phyloP scores from a whole-genome alignment of 2,888 invertebrate species.

The Tridacna crocea region DNA sequence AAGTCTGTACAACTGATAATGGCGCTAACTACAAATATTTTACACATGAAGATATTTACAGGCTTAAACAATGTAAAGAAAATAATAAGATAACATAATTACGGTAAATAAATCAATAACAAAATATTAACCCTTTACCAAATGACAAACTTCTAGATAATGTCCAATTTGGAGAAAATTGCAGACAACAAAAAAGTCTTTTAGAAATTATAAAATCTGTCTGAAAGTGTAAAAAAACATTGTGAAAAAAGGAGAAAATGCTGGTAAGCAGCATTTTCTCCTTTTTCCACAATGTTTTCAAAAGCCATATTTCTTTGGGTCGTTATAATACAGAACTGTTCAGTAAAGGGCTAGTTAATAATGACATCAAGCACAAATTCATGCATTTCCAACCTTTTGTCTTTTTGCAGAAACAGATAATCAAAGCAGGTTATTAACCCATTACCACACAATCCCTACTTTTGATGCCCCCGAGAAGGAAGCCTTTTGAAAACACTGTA shows the following conservation, averaged over 20 bases:
- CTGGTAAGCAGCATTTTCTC: background rate
- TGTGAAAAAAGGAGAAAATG: background rate
- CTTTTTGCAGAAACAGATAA: too few relatives aligned
- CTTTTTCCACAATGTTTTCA: slow-evolving; percentile 1
- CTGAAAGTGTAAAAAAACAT: background rate
- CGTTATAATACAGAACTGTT: too few relatives aligned
- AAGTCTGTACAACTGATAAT: slow-evolving; percentile 22
- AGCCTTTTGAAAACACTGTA: background rate
- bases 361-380: too few relatives aligned
- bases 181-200: background rate
- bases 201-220: background rate
- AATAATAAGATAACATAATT: background rate
- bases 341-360: too few relatives aligned
- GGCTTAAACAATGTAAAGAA: slow-evolving; percentile 18
- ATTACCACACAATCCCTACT: too few relatives aligned
- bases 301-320: too few relatives aligned
- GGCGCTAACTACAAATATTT: background rate
- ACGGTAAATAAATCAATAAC: background rate
- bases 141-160: background rate
- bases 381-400: too few relatives aligned
- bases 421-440: too few relatives aligned
- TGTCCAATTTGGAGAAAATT: background rate
- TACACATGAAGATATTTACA: slow-evolving; percentile 22
- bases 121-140: background rate
- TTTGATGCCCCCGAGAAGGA: too few relatives aligned